Evolutionary conservation across 2,113 vertebrate genomes (phyloP).

Genomic region (Taxidea taxus): DNA sequence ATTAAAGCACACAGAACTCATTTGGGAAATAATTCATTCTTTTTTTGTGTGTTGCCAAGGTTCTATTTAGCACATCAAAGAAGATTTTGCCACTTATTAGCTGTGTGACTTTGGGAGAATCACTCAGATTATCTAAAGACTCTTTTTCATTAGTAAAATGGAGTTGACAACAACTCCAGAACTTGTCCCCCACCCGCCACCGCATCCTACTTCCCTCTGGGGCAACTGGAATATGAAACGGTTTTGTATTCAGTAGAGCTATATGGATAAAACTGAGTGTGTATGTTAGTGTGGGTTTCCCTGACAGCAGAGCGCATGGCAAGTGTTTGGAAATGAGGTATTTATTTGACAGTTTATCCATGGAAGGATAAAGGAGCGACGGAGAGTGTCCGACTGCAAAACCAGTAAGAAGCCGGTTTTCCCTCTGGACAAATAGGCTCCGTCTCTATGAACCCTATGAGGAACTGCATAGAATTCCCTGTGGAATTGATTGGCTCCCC

Average conservation of each 20-base stretch:
- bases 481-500: not conserved
- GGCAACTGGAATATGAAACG: not conserved
- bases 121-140: conserved; percentile 37
- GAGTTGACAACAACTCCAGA: conserved; percentile 5
- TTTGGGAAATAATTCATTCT: conserved; percentile 50
- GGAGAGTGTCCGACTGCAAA: not conserved
- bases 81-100: conserved; percentile 45
- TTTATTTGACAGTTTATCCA: conserved; percentile 1
- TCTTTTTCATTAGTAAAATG: conserved; percentile 39
- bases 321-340: not conserved
- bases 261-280: not conserved
- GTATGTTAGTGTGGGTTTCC: not conserved
- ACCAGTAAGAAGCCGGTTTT: not conserved
- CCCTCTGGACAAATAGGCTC: not conserved
- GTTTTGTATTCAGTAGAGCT: not conserved
- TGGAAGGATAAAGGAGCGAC: not conserved
- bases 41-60: conserved; percentile 35
- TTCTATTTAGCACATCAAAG: conserved; percentile 64
- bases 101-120: conserved; percentile 47
- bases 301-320: not conserved
- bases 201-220: not conserved
- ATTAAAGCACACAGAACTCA: conserved; percentile 49
- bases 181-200: not conserved
- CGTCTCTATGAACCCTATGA: not conserved
- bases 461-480: not conserved